These are phyloP conservation scores for Willisornis vidua DNA, from an alignment of 2,113 vertebrate genomes.

Conservation along the genomic window DNA sequence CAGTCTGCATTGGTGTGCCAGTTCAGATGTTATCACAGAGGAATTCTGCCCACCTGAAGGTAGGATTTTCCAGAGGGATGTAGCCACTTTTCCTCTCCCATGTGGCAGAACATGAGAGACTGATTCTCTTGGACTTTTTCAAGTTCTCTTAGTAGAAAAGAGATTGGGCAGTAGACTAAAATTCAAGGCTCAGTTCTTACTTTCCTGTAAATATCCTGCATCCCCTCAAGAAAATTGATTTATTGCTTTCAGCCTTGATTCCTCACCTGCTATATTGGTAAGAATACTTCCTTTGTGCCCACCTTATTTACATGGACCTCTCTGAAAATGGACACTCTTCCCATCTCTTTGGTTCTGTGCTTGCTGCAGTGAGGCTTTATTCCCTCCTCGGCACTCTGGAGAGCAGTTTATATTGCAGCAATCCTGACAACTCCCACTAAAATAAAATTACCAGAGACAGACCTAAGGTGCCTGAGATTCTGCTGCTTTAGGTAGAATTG, in stretches of 20 bases:
- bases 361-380: not conserved
- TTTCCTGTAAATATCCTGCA: not conserved
- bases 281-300: not conserved
- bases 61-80: not conserved
- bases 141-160: not conserved
- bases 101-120: rapidly evolving
- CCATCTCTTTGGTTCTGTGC: not conserved
- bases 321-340: not conserved
- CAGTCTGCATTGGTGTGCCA: not conserved
- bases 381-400: not conserved
- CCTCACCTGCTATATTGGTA: not conserved
- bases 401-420: not conserved
- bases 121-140: not conserved
- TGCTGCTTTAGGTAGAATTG: not conserved
- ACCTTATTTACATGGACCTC: not conserved
- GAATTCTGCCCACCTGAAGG: not conserved
- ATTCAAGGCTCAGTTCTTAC: not conserved
- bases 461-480: not conserved
- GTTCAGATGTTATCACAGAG: not conserved
- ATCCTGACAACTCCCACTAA: not conserved
- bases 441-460: not conserved
- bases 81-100: not conserved
- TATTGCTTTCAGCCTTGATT: not conserved
- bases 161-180: not conserved
- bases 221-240: not conserved